Conservation (phyloP, 1,140 invertebrate species). For the Drosophila sproati region DNA sequence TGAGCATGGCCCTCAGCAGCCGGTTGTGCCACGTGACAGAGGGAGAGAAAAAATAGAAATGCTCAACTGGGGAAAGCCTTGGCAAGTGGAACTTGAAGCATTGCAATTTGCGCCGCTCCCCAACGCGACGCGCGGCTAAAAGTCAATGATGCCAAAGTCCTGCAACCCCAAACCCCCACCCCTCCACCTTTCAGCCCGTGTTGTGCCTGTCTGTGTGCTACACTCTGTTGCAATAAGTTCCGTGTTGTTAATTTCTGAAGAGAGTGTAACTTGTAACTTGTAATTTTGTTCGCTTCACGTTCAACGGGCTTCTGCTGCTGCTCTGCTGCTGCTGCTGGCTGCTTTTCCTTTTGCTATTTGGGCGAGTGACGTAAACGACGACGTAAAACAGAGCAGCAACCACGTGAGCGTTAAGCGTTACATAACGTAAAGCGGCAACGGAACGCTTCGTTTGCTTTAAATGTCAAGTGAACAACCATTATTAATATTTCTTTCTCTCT, state of each 20-base stretch:
- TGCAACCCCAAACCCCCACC: neutral
- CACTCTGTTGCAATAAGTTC: slow-evolving; percentile 75
- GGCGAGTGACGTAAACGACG: slow-evolving; percentile 72
- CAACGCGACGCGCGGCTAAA: slow-evolving; percentile 48
- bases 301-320: slow-evolving; percentile 45
- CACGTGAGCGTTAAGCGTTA: slow-evolving; percentile 79
- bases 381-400: slow-evolving; percentile 72
- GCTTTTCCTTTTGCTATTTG: slow-evolving; percentile 56
- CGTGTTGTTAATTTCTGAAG: slow-evolving; percentile 81
- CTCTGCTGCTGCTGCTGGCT: slow-evolving; percentile 5
- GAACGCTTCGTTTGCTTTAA: slow-evolving; percentile 73
- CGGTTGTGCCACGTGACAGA: slow-evolving; percentile 19
- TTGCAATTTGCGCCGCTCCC: slow-evolving; percentile 42
- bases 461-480: slow-evolving; percentile 62
- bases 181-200: neutral
- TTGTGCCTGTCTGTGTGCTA: neutral
- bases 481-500: slow-evolving; percentile 32
- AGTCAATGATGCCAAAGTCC: slow-evolving; percentile 60
- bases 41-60: neutral
- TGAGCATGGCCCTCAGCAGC: neutral
- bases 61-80: slow-evolving; percentile 12
- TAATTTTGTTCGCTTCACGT: slow-evolving; percentile 69
- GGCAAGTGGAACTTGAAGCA: slow-evolving; percentile 16
- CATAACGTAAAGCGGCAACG: slow-evolving; percentile 32
- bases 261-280: slow-evolving; percentile 82